These are phyloP conservation scores for Bimastos eiseni DNA, from an alignment of 2,888 invertebrate genomes.

Conservation along the genomic window DNA sequence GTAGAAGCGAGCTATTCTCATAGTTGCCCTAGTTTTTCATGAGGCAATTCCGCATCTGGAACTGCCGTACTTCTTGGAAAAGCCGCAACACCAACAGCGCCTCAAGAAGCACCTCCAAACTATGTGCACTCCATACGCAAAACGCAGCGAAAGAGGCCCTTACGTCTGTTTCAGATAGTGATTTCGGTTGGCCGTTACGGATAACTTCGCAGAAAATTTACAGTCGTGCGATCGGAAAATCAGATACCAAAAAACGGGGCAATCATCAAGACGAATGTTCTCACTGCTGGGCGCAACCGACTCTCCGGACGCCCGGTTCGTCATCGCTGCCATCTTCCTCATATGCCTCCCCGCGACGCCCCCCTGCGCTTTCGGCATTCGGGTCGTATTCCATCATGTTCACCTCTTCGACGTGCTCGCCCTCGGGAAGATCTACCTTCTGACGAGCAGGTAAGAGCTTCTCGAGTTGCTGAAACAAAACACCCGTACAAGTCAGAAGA, in stretches of 20 bases:
- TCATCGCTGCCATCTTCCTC: constrained; percentile 69
- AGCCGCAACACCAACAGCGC: background rate
- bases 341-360: constrained; percentile 72
- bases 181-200: background rate
- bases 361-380: constrained; percentile 64
- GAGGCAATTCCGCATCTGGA: background rate
- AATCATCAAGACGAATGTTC: background rate
- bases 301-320: constrained; percentile 62
- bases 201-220: background rate
- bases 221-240: background rate
- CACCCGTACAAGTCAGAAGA: too few relatives aligned
- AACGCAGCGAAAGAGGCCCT: background rate
- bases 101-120: constrained; percentile 5
- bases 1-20: background rate
- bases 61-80: background rate
- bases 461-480: constrained; percentile 71
- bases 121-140: constrained; percentile 5
- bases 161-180: background rate
- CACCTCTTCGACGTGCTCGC: constrained; percentile 84
- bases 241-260: background rate
- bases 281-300: constrained; percentile 81
- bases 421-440: constrained; percentile 70
- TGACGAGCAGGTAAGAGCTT: constrained; percentile 75
- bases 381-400: constrained; percentile 76
- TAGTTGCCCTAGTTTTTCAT: background rate